Base-by-base conservation (phyloP, 53 echinoderm and acorn worm species). In the Zoroaster sp. region DNA sequence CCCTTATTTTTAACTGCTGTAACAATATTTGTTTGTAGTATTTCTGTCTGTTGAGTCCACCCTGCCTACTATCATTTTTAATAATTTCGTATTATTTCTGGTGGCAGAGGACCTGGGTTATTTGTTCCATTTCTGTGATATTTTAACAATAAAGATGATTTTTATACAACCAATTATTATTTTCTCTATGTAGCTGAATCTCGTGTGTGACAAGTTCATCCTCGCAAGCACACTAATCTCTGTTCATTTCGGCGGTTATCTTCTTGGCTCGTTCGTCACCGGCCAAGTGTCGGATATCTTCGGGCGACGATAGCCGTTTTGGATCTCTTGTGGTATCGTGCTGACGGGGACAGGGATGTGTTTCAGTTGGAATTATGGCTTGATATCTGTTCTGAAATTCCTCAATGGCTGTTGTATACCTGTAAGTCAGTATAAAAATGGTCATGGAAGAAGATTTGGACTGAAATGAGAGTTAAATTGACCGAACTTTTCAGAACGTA, bases 221-320 rank as follows among this genome's bases (percentile, higher is more conserved):
- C 79, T 90, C 34, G 86, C 89, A 0, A 74, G 86, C 8, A 91
- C 87, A 17, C 92, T 93, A 40, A 88, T 88, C n/a, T 96, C 96
- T 1, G 77, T 96, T 23, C 91, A 92, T 85, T 94, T 96, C 45
- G 88, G 81, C 37, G 96, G 96, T 28, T 91, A 89, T 37, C 87
- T 96, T 21, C 87, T 88, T 11, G 96, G 96, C 0, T 91, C 96
- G 17, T 94, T 88, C 54, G 70, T 93, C 17, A 59, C 73, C 20
- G 96, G 96, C 4, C 96, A 96, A 39, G 49, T 94, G 3, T 96
- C 96, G 31, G 96, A 96, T 71, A 66, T 89, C 47, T 86, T 91
- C 73, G 96, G 96, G 4, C 82, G 96, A 43, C 94, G 93, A 12
- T 71, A 44, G 9, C 75, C 92, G 1, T 88, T 91, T 88, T 17